Evolutionary conservation across 2,113 vertebrate genomes (phyloP), one percentile per base, ranked within the genome.

Genomic region (Danio rerio): DNA sequence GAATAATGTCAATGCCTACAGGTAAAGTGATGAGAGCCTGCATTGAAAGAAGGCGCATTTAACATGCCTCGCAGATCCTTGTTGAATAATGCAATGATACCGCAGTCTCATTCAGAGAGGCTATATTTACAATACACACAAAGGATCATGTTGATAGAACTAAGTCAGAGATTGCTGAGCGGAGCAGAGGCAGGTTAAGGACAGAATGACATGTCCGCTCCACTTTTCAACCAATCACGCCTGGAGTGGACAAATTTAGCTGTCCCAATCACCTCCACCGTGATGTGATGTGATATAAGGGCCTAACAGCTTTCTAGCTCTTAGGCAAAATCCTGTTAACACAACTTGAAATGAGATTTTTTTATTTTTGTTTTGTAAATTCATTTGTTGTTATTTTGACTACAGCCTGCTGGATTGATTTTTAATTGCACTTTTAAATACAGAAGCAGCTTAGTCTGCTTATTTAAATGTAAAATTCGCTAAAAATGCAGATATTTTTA

Each of bases 101-200:
- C 3, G 49, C 53, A 40, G 70, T 62, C 47, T 69, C n/a, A 47
- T 69, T 75, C 49, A 79, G 74, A 75, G 78, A 62, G 77, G 55
- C 66, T 62, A 66, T 62, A 83, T 78, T 75, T 82, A 83, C 75
- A 61, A 79, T 77, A 11, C 69, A 74, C 66, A 86, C 84, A 80
- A 83, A 86, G 31, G 74, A 80, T 50, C 18, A 47, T 73, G 79
- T 80, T 83, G 84, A 86, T 78, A 75, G 80, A 80, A 73, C 62
- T 83, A 76, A 86, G 84, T 77, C 80, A 74, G 11, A 72, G 74
- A 75, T 70, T 77, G 45, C 15, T 63, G 31, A 65, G 20, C 8
- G 42, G 12, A 75, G 78, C 72, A 53, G 43, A 43, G 45, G 75
- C 56, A n/a, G 42, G 75, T 82, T 78, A 85, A 85, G 84, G 84